Conservation (phyloP, 2,888 invertebrate species). For the Pseudococcus jackbeardsleyi region DNA sequence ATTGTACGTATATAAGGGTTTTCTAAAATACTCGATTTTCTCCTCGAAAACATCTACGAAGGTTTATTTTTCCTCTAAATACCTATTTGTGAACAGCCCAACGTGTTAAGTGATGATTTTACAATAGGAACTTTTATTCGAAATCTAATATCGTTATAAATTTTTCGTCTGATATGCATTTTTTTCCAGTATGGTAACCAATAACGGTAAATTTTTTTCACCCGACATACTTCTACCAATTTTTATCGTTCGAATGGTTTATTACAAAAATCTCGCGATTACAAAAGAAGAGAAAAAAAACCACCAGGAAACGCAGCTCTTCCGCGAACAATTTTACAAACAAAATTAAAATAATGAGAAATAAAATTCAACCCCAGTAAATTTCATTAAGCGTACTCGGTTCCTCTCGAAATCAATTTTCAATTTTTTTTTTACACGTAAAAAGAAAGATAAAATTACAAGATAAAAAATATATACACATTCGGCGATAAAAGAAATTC, state of each 20-base stretch:
- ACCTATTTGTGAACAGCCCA: background rate
- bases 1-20: conserved; percentile 40
- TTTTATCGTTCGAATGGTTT: background rate
- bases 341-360: conserved; percentile 24
- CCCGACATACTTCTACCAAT: background rate
- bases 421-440: conserved; percentile 48
- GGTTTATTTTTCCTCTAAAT: too few species aligned
- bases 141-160: background rate
- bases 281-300: background rate
- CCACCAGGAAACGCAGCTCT: background rate
- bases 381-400: conserved; percentile 63
- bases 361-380: conserved; percentile 56
- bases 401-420: conserved; percentile 45
- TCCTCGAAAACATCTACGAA: too few species aligned
- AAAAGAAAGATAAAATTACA: conserved; percentile 19
- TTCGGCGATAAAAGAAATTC: conserved; percentile 57
- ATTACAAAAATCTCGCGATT: background rate
- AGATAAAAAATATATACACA: conserved; percentile 40
- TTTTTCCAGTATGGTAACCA: conserved; percentile 21
- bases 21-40: background rate
- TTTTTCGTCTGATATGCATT: conserved; percentile 32
- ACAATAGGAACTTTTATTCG: conserved; percentile 36
- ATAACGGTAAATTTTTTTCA: conserved; percentile 4
- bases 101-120: background rate
- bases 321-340: conserved; percentile 5